Conservation (phyloP, 2,888 invertebrate genomes). For the Troides oblongomaculatus region DNA sequence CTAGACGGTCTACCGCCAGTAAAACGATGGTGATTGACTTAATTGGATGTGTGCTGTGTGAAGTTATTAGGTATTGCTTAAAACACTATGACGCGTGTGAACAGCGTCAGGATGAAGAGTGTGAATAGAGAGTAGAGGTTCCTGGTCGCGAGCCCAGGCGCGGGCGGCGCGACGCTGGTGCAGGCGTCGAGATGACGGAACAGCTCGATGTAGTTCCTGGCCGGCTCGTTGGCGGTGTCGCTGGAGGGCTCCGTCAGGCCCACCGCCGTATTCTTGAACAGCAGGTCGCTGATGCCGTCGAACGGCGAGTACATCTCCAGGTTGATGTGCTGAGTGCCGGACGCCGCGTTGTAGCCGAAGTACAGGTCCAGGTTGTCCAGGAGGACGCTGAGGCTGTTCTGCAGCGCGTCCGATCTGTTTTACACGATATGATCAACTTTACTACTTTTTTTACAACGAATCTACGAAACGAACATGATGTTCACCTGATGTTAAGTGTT, state of each 20-base stretch:
- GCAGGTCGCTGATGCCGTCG: constrained; percentile 71
- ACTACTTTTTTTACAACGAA: too few relatives aligned
- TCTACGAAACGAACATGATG: too few relatives aligned
- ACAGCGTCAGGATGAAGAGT: constrained; percentile 45
- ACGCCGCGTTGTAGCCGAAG: constrained; percentile 72
- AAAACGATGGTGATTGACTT: too few relatives aligned
- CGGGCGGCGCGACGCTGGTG: constrained; percentile 47
- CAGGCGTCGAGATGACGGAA: constrained; percentile 70
- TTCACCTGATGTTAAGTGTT: too few relatives aligned
- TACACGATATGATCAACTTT: background rate
- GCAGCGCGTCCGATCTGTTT: constrained; percentile 56
- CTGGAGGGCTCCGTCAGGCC: constrained; percentile 72
- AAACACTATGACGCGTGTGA: constrained; percentile 47
- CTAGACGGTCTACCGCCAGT: too few relatives aligned
- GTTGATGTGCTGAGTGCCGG: constrained; percentile 58
- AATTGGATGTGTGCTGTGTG: too few relatives aligned
- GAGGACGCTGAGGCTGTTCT: constrained; percentile 56
- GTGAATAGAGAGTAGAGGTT: constrained; percentile 51
- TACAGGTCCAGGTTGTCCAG: constrained; percentile 72
- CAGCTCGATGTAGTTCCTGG: constrained; percentile 79
- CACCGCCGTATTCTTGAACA: constrained; percentile 82
- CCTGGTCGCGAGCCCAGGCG: constrained; percentile 41
- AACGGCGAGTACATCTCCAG: constrained; percentile 81
- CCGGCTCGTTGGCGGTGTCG: constrained; percentile 54
- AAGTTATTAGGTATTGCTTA: constrained; percentile 32